Evolutionary conservation across 2,113 vertebrate species (phyloP).

Genomic region (Nycticryphes semicollaris): DNA sequence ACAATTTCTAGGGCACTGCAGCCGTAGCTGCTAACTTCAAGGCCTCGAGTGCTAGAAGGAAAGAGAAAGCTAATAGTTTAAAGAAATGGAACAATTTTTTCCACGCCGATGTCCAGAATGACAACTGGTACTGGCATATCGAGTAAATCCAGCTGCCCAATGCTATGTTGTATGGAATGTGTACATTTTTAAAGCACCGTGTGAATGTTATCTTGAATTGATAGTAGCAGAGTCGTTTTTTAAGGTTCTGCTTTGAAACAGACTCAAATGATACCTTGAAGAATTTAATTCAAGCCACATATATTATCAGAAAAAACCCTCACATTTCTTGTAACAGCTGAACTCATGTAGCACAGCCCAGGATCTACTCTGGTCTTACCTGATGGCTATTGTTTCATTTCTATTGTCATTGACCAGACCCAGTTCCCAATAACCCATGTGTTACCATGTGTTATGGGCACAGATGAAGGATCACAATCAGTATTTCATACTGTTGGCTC

Average conservation of each 20-base stretch:
- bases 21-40: not conserved
- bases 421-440: not conserved
- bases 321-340: not conserved
- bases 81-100: not conserved
- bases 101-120: not conserved
- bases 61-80: not conserved
- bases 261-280: not conserved
- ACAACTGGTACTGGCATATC: not conserved
- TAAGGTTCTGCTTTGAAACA: not conserved
- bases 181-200: not conserved
- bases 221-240: not conserved
- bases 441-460: not conserved
- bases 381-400: not conserved
- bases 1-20: not conserved
- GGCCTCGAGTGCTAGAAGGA: not conserved
- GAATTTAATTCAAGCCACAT: not conserved
- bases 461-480: not conserved
- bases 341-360: not conserved
- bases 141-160: not conserved
- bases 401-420: not conserved
- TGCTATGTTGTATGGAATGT: not conserved
- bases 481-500: not conserved
- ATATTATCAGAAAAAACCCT: fast-evolving
- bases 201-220: not conserved
- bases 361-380: not conserved